Percentiles rank a stretch among this genome's conserved stretches.
These are phyloP conservation scores for Ammospiza nelsoni DNA, from an alignment of 2,113 vertebrate genomes.

Conservation along the genomic window DNA sequence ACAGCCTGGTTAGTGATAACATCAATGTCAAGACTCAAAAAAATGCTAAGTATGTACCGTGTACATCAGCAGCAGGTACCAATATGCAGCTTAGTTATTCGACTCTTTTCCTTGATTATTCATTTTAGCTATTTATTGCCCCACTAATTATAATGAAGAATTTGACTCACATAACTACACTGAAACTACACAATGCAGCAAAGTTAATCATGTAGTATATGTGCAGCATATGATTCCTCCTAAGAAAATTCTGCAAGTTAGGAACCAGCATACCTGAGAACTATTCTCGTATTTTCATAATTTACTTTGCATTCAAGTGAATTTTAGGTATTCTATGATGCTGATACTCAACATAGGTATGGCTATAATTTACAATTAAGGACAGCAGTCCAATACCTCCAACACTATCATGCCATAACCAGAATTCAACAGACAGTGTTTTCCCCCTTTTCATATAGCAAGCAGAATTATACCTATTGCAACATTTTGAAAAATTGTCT, in stretches of 20 bases:
- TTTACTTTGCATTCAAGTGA: neutral
- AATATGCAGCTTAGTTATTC: neutral
- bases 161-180: neutral
- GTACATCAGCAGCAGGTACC: neutral
- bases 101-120: neutral
- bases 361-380: neutral
- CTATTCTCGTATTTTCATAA: neutral
- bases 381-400: neutral
- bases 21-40: neutral
- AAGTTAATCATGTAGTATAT: neutral
- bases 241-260: neutral
- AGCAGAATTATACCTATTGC: neutral
- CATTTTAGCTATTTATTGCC: neutral
- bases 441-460: neutral
- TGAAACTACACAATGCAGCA: neutral
- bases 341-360: neutral
- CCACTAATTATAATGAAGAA: neutral
- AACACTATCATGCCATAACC: neutral
- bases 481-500: neutral
- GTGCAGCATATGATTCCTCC: neutral
- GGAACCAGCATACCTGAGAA: neutral
- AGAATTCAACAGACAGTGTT: neutral
- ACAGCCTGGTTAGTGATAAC: neutral
- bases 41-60: neutral
- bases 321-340: neutral